Base-by-base conservation (phyloP, 1,140 invertebrate species). In the Subanguina moxae region DNA sequence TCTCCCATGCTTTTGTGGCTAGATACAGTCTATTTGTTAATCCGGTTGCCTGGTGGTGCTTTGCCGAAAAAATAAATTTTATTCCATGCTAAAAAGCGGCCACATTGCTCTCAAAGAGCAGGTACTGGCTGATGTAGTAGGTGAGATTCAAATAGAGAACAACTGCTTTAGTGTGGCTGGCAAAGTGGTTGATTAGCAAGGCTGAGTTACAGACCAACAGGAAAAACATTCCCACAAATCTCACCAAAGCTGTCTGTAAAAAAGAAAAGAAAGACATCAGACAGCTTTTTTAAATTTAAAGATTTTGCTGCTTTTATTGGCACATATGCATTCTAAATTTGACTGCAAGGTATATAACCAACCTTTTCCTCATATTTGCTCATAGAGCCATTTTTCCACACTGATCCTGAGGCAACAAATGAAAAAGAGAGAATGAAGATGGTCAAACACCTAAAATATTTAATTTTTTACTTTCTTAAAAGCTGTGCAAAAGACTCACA, bases 381-480 rank as follows among this genome's bases (percentile, higher is more conserved):
- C 19, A 42, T 71, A 15, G 73, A 76, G 27, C 72, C 72, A 28
- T 76, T 74, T 64, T 73, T 73, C 72, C 72, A 73, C 8, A 73
- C 72, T 19, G 72, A 73, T 13, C 70, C 72, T 17, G 72, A 62
- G 15, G 23, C 23, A 52, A 70, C 69, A 32, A 70, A 70, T 57
- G 68, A 70, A 15, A 48, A 66, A 9, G 57, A 52, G 13, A 59
- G 62, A 15, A 68, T 48, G 30, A 57, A 62, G 30, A 48, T 65
- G 21, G 32, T 65, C 0, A 43, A 27, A 15, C 42, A 28, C 11
- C 23, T 57, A 38, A 38, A 38, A 38, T 38, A 11, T 11, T 38
- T 11, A 38, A 38, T n/a, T n/a, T n/a, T n/a, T n/a, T n/a, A 11
- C 3, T 38, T 38, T 38, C 32, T 11, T 5, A 38, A 38, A 3